A percentile compares a stretch with the other conserved stretches of the same genome.
Conservation (phyloP, 2,888 invertebrate genomes). For the Tethea ocularis region DNA sequence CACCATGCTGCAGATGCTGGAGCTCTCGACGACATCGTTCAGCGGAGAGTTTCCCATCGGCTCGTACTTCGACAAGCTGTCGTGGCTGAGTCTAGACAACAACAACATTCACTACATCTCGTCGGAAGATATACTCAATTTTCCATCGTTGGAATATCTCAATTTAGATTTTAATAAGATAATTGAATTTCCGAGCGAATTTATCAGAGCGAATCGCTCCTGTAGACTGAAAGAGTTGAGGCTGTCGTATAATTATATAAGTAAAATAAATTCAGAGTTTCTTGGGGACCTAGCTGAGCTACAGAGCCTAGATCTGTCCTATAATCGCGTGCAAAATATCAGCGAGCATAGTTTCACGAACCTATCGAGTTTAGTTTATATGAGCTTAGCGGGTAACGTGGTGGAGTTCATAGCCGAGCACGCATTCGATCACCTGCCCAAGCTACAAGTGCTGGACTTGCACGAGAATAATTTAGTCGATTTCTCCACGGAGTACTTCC, state of each 20-base stretch:
- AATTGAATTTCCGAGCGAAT: conserved; percentile 85
- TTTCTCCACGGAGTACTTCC: conserved; percentile 85
- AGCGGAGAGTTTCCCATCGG: conserved; percentile 88
- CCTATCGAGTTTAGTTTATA: conserved; percentile 87
- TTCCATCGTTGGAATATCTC: conserved; percentile 88
- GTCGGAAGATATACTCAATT: conserved; percentile 86
- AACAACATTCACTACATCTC: conserved; percentile 87
- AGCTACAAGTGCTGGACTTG: conserved; percentile 88
- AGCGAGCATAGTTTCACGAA: conserved; percentile 86
- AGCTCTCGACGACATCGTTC: conserved; percentile 90
- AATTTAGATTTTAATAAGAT: conserved; percentile 93
- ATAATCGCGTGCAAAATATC: conserved; percentile 87
- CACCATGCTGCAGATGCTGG: conserved; percentile 88
- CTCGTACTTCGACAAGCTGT: conserved; percentile 85
- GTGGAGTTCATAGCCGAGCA: conserved; percentile 86
- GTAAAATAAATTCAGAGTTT: conserved; percentile 85
- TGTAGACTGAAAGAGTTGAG: conserved; percentile 89
- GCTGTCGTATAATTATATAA: conserved; percentile 90
- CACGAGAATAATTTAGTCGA: conserved; percentile 88
- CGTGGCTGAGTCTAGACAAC: conserved; percentile 92
- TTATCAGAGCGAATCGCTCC: conserved; percentile 66
- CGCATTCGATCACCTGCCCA: conserved; percentile 88
- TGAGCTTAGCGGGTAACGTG: conserved; percentile 90
- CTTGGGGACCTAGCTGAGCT: conserved; percentile 86
- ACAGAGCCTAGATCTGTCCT: conserved; percentile 88